Evolutionary conservation across 2,888 invertebrate genomes (phyloP).

Genomic region (Hypselothyrea guttata): DNA sequence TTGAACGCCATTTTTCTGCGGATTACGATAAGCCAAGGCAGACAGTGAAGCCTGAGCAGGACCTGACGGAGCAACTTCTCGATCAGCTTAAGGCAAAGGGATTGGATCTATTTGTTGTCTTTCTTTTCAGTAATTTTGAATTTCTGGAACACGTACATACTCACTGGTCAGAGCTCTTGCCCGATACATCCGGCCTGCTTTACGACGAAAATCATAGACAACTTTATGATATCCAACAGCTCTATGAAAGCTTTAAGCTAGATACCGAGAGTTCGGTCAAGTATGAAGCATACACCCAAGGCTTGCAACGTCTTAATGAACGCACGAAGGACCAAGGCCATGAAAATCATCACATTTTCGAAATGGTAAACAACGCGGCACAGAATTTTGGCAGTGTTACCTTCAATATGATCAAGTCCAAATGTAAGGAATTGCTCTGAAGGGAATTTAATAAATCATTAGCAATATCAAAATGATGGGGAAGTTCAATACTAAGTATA

Average conservation of each 20-base stretch:
- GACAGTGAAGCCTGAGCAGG: conserved; percentile 38
- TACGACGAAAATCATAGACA: conserved; percentile 50
- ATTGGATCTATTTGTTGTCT: conserved; percentile 72
- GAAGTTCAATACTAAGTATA: too few relatives aligned
- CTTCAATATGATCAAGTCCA: conserved; percentile 73
- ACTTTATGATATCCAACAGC: conserved; percentile 60
- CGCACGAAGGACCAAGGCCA: conserved; percentile 54
- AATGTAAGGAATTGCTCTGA: conserved; percentile 65
- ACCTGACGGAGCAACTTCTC: conserved; percentile 58
- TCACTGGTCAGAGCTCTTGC: conserved; percentile 64
- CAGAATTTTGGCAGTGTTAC: conserved; percentile 77
- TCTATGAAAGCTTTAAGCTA: conserved; percentile 68
- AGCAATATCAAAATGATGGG: too few relatives aligned
- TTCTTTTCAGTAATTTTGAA: conserved; percentile 78
- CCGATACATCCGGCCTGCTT: conserved; percentile 43
- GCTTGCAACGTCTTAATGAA: conserved; percentile 56
- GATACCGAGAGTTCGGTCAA: conserved; percentile 72
- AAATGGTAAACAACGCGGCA: conserved; percentile 73
- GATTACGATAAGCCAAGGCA: conserved; percentile 56
- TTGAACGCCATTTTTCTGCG: conserved; percentile 56
- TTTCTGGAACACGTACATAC: conserved; percentile 72
- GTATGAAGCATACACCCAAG: conserved; percentile 66
- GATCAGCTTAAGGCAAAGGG: conserved; percentile 68
- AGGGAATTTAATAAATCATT: too few relatives aligned
- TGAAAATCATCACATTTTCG: conserved; percentile 68